Conservation (phyloP, 64 coral and sea anemone genomes). For the Stichodactyla helianthus region DNA sequence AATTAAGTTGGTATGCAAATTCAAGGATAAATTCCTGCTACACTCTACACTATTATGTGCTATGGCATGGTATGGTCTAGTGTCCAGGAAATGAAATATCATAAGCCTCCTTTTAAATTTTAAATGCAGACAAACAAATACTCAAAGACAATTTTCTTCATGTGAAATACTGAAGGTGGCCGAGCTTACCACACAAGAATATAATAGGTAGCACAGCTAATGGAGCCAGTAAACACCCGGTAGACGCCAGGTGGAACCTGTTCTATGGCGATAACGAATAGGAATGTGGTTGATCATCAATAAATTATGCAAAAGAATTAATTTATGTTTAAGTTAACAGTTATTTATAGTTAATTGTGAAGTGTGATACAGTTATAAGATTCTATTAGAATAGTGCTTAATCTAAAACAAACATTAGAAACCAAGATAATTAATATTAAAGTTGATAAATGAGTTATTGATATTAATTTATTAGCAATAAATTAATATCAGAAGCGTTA, state of each 20-base stretch:
- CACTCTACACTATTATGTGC: background rate
- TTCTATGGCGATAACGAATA: conserved; percentile 17
- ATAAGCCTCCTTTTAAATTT: background rate
- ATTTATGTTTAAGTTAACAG: background rate
- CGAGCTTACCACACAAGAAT: conserved; percentile 11
- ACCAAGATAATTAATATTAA: no score
- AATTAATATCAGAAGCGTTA: no score
- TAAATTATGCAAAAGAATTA: conserved; percentile 1
- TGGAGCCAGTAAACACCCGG: conserved; percentile 2
- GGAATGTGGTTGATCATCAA: conserved; percentile 12
- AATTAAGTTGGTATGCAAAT: no score
- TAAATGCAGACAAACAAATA: background rate
- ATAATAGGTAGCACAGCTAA: conserved; percentile 12
- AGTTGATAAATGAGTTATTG: no score
- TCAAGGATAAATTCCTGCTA: background rate
- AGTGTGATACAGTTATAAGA: no score
- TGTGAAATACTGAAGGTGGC: background rate
- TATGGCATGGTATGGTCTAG: background rate
- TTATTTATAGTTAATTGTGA: background rate
- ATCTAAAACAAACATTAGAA: no score
- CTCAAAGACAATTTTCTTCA: background rate
- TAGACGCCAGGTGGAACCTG: conserved; percentile 13
- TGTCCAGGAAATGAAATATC: background rate
- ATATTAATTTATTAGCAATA: no score
- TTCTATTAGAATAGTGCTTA: no score